Conservation (phyloP, 2,888 invertebrate genomes). For the Parapristionchus giblindavisi region DNA sequence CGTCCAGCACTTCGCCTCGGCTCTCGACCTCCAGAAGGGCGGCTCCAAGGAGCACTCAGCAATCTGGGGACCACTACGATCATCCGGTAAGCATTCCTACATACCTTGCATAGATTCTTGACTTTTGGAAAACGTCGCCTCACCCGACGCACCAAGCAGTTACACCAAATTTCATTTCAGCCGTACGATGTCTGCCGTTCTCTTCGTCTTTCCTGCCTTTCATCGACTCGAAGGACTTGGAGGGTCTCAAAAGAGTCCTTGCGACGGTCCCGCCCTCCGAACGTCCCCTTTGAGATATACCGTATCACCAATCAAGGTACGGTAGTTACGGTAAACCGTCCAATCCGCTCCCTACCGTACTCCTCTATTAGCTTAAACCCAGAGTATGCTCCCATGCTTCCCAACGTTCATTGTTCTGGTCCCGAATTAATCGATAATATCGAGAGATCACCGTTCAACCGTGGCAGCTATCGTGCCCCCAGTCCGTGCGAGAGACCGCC, state of each 20-base stretch:
- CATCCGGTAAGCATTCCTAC: slow-evolving; percentile 28
- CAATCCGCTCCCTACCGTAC: slow-evolving; percentile 25
- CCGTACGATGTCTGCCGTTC: slow-evolving; percentile 31
- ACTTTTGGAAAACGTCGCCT: slow-evolving; percentile 8
- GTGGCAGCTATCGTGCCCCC: no score
- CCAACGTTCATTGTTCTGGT: no score
- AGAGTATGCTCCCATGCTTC: no score
- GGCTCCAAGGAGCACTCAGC: slow-evolving; percentile 71
- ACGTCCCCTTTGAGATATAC: slow-evolving; percentile 11
- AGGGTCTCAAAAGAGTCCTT: slow-evolving; percentile 44
- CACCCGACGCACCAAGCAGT: background rate
- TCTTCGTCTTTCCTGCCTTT: slow-evolving; percentile 46
- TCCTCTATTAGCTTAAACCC: no score
- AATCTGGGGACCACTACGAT: slow-evolving; percentile 59
- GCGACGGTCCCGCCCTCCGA: slow-evolving; percentile 21
- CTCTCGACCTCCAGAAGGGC: slow-evolving; percentile 89
- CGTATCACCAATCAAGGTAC: background rate
- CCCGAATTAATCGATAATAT: no score
- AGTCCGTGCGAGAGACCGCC: no score
- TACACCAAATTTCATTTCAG: slow-evolving; percentile 23
- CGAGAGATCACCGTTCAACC: no score
- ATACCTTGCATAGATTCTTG: background rate
- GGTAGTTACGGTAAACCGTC: background rate
- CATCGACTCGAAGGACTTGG: slow-evolving; percentile 53
- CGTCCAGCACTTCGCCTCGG: slow-evolving; percentile 90